phyloP scores from a whole-genome alignment of 2,797 vertebrate genomes.

The Garrulus glandarius region DNA sequence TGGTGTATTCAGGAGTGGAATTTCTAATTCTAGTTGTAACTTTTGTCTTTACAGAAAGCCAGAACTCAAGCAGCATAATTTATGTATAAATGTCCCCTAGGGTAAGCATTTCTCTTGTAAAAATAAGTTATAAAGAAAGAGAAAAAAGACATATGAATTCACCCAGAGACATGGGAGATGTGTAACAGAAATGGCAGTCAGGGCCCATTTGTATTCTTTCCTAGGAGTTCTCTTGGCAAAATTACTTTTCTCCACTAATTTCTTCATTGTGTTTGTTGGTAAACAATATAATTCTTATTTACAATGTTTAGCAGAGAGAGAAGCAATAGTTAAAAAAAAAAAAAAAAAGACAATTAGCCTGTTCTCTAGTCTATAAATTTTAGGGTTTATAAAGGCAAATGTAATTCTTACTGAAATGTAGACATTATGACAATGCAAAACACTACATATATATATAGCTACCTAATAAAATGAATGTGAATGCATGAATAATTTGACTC shows the following conservation, averaged over 20 bases:
- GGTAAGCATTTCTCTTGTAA: background rate
- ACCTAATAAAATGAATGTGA: background rate
- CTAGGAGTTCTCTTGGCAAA: background rate
- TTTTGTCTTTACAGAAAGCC: constrained; percentile 10
- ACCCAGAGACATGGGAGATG: background rate
- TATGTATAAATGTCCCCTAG: background rate
- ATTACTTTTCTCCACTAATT: background rate
- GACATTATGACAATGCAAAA: background rate
- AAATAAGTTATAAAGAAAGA: background rate
- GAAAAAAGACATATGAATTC: background rate
- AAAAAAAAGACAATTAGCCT: background rate
- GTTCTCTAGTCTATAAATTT: background rate
- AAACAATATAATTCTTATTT: background rate
- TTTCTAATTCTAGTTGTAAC: background rate
- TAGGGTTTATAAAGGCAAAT: background rate
- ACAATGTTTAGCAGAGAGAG: background rate
- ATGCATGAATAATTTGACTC: background rate
- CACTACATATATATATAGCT: background rate
- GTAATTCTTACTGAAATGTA: background rate
- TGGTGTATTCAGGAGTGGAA: background rate
- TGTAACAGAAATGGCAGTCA: background rate
- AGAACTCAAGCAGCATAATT: background rate
- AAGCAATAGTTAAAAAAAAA: background rate
- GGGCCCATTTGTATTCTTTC: background rate
- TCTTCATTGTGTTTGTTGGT: background rate